Base-by-base conservation (phyloP, 2,113 vertebrate species). In the Peromyscus polionotus region DNA sequence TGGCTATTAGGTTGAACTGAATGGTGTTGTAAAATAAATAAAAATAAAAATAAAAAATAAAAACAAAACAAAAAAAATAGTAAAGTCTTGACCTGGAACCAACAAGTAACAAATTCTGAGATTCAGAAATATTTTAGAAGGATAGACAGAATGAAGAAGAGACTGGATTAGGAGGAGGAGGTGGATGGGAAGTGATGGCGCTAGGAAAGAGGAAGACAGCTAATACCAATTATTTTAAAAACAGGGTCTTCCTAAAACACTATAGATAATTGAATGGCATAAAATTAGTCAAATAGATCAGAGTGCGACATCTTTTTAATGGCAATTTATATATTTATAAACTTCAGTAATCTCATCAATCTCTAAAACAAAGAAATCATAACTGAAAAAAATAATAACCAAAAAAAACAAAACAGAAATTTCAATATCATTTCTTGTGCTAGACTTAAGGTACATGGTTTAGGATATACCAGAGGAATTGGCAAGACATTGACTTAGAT, bases 171-270 rank as follows among this genome's bases (percentile, higher is more conserved):
- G 12, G 24, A 48, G 7, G 17, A 28, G 3, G 11, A 77, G 2
- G n/a, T 16, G 0, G 24, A 31, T 28, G 1, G 20, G 24, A 77
- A 1, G 12, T 77, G 75, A 22, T 63, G 2, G 2, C 3, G 6
- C 6, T 3, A 48, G 75, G 24, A 28, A 77, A 48, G 42, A 28
- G 24, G 26, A 77, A 77, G 13, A 48, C 6, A 77, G 3, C 5
- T 77, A 77, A 48, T 77, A 48, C 31, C 26, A 77, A 13, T 76
- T 76, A 26, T 42, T 45, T 45, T 10, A 14, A 76, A 76, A 45
- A 26, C 22, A 76, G 20, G 4, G 11, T 26, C 26, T 76, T 31
- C 1, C 28, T 3, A 31, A 14, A 45, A 31, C 24, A 48, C 2
- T 16, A 77, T 31, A 77, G 75, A 48, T 48, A 48, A 77, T 5